A percentile compares a stretch with the other conserved stretches of the same genome.
Evolutionary conservation across 2,797 vertebrate species (phyloP).

Genomic region (Choloepus didactylus): DNA sequence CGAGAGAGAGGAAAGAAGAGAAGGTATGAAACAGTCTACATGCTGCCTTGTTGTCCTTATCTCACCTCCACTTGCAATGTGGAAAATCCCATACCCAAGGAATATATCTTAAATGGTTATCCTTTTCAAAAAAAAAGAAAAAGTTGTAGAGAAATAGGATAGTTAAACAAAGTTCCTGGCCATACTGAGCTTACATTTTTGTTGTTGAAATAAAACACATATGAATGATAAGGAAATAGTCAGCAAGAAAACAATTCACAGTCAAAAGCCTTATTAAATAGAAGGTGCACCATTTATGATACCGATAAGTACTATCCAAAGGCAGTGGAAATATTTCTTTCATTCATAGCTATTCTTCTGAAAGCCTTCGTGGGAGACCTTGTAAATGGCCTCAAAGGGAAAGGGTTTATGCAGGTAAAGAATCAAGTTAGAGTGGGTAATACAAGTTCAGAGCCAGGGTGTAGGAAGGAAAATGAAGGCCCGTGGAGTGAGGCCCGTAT

Average conservation of each 20-base stretch:
- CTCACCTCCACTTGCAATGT: not conserved
- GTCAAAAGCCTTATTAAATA: constrained; percentile 48
- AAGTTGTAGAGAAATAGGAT: not conserved
- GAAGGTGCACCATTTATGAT: not conserved
- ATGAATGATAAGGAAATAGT: constrained; percentile 12
- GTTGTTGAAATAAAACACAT: constrained; percentile 3
- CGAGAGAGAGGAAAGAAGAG: not conserved
- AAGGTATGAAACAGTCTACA: not conserved
- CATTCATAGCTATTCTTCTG: not conserved
- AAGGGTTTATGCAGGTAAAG: not conserved
- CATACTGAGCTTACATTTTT: not conserved
- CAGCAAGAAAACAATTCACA: constrained; percentile 42
- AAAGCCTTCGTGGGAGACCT: not conserved
- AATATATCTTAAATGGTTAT: not conserved
- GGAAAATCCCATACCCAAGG: not conserved
- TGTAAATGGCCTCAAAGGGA: not conserved
- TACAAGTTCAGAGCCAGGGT: not conserved
- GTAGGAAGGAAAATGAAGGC: not conserved
- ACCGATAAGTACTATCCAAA: not conserved
- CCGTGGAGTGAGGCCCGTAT: not conserved
- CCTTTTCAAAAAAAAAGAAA: not conserved
- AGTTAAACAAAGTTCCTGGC: not conserved
- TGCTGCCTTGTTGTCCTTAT: not conserved
- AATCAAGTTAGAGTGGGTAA: not conserved
- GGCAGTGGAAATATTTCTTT: not conserved